phyloP scores from a whole-genome alignment of 1,140 invertebrate genomes.

The Conus ventricosus region DNA sequence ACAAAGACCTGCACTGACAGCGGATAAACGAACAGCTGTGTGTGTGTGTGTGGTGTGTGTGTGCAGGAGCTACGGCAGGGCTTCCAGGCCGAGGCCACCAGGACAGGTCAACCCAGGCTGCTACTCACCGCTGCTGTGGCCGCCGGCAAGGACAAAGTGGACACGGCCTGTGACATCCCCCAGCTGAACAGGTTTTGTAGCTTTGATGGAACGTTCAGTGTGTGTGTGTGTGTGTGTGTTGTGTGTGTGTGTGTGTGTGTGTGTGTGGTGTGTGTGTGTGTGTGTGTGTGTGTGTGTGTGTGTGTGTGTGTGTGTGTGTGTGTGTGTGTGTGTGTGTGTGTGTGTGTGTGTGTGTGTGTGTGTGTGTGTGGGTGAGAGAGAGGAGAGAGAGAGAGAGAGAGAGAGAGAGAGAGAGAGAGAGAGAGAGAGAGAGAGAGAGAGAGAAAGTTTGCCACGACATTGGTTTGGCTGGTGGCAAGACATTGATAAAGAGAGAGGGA shows the following conservation, averaged over 20 bases:
- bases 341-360: too few relatives aligned
- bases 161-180: slow-evolving; percentile 69
- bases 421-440: too few relatives aligned
- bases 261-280: not conserved
- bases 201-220: not conserved
- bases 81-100: slow-evolving; percentile 43
- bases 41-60: too few relatives aligned
- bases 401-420: too few relatives aligned
- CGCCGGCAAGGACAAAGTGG: slow-evolving; percentile 69
- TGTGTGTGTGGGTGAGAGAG: not conserved
- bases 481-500: too few relatives aligned
- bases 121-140: slow-evolving; percentile 73
- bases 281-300: not conserved
- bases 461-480: too few relatives aligned
- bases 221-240: not conserved
- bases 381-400: too few relatives aligned
- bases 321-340: not conserved
- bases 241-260: not conserved
- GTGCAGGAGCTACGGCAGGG: slow-evolving; percentile 52
- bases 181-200: not conserved
- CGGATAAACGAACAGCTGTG: too few relatives aligned
- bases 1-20: too few relatives aligned
- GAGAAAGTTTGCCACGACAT: too few relatives aligned
- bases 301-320: not conserved
- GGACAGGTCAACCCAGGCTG: slow-evolving; percentile 48